A percentile compares a stretch with the other conserved stretches of the same genome.
Conservation (phyloP, 2,113 vertebrate genomes). For the Psammodynastes pulverulentus region DNA sequence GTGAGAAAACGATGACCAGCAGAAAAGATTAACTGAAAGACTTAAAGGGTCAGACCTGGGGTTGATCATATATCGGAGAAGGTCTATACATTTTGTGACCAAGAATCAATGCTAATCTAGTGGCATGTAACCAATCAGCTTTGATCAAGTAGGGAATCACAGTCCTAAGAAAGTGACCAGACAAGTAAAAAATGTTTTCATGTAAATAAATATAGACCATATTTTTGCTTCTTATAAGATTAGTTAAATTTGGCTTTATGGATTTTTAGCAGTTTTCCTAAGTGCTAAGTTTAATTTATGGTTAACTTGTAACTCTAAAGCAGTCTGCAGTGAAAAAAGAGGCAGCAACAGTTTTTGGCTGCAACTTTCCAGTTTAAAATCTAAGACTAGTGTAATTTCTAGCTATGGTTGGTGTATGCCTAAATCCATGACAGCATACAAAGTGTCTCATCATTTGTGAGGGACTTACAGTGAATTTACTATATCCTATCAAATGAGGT, state of each 20-base stretch:
- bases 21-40: not conserved
- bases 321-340: not conserved
- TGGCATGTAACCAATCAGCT: not conserved
- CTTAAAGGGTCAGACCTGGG: not conserved
- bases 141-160: not conserved
- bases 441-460: not conserved
- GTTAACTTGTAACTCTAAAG: not conserved
- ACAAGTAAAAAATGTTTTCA: slow-evolving; percentile 44
- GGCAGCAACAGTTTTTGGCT: not conserved
- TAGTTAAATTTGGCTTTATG: slow-evolving; percentile 8
- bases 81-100: not conserved
- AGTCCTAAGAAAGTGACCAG: fast-evolving
- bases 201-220: slow-evolving; percentile 58
- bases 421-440: not conserved
- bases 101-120: not conserved
- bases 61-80: not conserved
- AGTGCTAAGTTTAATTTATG: not conserved
- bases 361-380: not conserved
- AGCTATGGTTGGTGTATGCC: not conserved
- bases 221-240: slow-evolving; percentile 25
- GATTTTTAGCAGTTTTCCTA: not conserved
- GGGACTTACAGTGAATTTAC: not conserved
- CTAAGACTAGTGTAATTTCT: not conserved
- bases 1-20: not conserved
- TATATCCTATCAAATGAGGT: not conserved